These are phyloP conservation scores for Ceriagrion tenellum DNA, from an alignment of 2,888 invertebrate species.

Conservation along the genomic window DNA sequence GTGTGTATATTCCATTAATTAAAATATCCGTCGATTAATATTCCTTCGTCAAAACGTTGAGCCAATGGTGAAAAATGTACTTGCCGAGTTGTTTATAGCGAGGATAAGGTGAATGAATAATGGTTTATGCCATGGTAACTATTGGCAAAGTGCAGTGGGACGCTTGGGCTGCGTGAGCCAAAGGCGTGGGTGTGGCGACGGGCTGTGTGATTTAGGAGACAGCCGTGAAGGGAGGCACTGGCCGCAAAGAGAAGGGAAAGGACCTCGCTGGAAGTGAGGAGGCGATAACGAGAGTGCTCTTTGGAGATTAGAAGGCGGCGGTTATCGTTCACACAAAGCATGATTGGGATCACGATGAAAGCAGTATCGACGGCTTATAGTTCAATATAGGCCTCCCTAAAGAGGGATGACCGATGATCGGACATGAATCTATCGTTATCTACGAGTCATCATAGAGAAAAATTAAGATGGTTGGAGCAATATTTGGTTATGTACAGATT, in stretches of 20 bases:
- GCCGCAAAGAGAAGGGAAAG: not conserved
- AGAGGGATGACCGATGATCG: too few relatives aligned
- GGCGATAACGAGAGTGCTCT: not conserved
- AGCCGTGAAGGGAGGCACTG: not conserved
- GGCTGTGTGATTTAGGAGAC: not conserved
- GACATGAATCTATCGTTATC: too few relatives aligned
- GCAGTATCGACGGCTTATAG: too few relatives aligned
- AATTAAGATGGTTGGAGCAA: too few relatives aligned
- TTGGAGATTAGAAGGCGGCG: not conserved
- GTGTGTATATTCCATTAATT: not conserved
- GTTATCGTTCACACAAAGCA: not conserved
- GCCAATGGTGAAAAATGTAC: not conserved
- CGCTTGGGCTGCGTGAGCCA: not conserved
- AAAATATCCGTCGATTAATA: not conserved
- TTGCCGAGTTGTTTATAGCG: not conserved
- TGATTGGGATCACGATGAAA: too few relatives aligned
- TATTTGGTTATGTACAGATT: too few relatives aligned
- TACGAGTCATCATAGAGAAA: too few relatives aligned
- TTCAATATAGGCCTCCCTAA: too few relatives aligned
- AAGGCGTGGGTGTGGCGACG: not conserved
- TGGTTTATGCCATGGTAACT: not conserved
- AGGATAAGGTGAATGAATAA: not conserved
- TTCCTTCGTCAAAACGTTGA: not conserved
- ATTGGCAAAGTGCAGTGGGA: not conserved
- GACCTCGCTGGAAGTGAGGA: not conserved